These are phyloP conservation scores for Anas platyrhynchos DNA, from an alignment of 2,113 vertebrate genomes.

Conservation along the genomic window DNA sequence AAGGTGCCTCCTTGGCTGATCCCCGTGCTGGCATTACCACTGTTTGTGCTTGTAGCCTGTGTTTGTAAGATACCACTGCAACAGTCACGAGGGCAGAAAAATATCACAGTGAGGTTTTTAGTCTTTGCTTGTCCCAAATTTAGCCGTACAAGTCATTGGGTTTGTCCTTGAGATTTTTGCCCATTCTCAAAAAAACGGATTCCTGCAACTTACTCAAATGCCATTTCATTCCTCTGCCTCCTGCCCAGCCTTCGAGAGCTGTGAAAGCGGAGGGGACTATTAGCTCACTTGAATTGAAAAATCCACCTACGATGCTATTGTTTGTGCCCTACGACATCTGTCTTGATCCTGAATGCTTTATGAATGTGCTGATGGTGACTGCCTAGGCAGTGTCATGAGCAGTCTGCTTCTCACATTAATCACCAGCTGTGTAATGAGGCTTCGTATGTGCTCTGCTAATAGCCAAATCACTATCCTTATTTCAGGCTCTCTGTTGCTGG, in stretches of 20 bases:
- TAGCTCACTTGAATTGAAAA: neutral
- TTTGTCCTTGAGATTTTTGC: constrained; percentile 4
- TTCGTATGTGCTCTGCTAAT: constrained; percentile 25
- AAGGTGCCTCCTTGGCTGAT: neutral
- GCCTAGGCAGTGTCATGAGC: constrained; percentile 7
- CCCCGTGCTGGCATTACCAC: fast-evolving
- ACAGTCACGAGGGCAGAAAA: neutral
- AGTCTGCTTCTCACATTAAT: constrained; percentile 61
- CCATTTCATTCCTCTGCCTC: neutral
- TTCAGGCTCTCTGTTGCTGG: neutral
- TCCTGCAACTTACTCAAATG: constrained; percentile 10
- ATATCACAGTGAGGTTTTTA: neutral
- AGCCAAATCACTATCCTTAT: neutral
- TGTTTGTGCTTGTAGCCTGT: neutral
- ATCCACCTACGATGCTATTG: constrained; percentile 20
- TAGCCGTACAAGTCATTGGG: neutral
- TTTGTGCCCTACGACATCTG: constrained; percentile 11
- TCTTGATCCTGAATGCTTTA: neutral
- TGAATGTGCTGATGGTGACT: neutral
- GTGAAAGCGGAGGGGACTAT: neutral
- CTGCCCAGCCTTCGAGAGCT: constrained; percentile 2
- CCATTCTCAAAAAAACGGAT: neutral
- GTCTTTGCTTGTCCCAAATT: neutral
- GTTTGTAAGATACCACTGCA: neutral
- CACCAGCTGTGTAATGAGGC: constrained; percentile 60